Evolutionary conservation across 1,140 invertebrate species (phyloP), one percentile per base, ranked within the genome.

Genomic region (Eubasilissa regina): DNA sequence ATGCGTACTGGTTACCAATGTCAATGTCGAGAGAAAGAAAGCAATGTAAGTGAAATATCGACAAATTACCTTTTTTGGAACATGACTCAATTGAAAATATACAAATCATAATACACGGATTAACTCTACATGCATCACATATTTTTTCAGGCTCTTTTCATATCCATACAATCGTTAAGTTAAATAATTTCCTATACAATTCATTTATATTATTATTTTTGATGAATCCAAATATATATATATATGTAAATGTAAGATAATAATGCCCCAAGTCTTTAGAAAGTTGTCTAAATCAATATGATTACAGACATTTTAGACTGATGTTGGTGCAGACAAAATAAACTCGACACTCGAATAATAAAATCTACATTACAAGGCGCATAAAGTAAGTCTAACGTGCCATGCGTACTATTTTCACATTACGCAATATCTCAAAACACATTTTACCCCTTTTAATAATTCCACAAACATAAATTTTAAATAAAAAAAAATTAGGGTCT

Each of bases 271-370:
- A n/a, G 19, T 64, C 8, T 44, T 8, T 25, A 25, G 60, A 43
- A 43, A 11, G n/a, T 25, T 43, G 60, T 43, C 25, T 10, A 21
- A 43, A 62, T 62, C 58, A 62, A 64, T 43, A 43, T 64, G 25
- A 64, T 64, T 43, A 64, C 60, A 13, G 6, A 64, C 25, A 64
- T n/a, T 44, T 51, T 35, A 17, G 53, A 19, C 53, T 56, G 53
- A 19, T 17, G 13, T 11, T n/a, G 53, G 13, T 3, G 15, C 10
- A 56, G 10, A n/a, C n/a, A 17, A 8, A 19, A 19, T 4, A 56
- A 9, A 56, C 53, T 58, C 25, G 6, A 56, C 0, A 56, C 53
- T 58, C 25, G 6, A 35, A 35, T 35, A 35, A 35, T 35, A 35
- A 35, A 1, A 3, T 35, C 25, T 35, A 35, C 25, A 6, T 35